Base-by-base conservation (phyloP, 2,888 invertebrate genomes). In the Tuberolachnus salignus region DNA sequence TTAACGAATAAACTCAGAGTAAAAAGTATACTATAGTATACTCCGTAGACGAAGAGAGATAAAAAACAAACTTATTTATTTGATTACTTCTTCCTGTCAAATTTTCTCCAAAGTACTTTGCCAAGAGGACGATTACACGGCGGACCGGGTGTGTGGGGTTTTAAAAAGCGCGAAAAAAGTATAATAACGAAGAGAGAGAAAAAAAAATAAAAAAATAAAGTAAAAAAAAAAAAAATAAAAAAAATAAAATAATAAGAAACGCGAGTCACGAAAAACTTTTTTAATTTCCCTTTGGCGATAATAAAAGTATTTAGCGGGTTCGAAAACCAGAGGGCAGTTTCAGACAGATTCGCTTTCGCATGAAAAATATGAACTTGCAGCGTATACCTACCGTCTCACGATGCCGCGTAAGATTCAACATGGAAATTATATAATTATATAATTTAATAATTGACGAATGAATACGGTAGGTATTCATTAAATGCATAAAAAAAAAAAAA, bases 31-130 rank as follows among this genome's bases (percentile, higher is more conserved):
- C n/a, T n/a, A n/a, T n/a, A n/a, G n/a, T n/a, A 34, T 34, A 69
- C 49, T 59, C 21, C 21, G 69, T 51, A 57, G 78, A 78, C 69
- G 59, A 61, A 69, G 59, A 57, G 42, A 69, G 78, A 78, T 78
- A 78, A 78, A 75, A 78, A 66, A 67, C 66, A 67, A 75, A 75
- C 66, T 69, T 78, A 78, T 78, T 78, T 78, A 78, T 78, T 78
- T 78, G 78, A 78, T 78, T 78, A 69, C 67, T 78, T 78, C 67
- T 78, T 69, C 78, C 59, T 78, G 78, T 78, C 78, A 78, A 78
- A 78, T 67, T 67, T 78, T 69, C 69, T 67, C 59, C 34, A 49
- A 61, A 78, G 67, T 78, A 69, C 59, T 78, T 69, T 78, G 67
- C 69, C 69, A 69, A 78, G 61, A 78, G 59, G 69, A 78, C 78